phyloP scores from a whole-genome alignment of 2,113 vertebrate genomes.

The Eidolon helvum region DNA sequence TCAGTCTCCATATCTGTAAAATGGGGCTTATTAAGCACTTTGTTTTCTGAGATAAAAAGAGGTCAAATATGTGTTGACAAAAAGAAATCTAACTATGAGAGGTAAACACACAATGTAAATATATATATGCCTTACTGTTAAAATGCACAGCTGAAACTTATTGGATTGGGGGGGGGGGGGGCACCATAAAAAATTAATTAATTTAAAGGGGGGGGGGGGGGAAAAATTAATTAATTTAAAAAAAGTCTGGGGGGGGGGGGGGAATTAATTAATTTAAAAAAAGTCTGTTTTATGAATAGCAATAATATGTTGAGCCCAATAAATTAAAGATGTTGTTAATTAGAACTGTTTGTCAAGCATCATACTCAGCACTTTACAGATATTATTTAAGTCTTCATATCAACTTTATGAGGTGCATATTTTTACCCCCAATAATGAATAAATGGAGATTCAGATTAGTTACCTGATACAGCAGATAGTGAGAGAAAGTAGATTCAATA shows the following conservation, averaged over 20 bases:
- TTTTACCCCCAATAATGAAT: neutral
- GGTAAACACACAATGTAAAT: too few relatives aligned
- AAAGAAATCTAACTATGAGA: too few relatives aligned
- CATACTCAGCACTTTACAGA: neutral
- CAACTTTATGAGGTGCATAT: neutral
- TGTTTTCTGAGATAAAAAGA: neutral
- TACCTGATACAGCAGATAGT: neutral
- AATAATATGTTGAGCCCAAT: neutral
- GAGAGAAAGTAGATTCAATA: neutral
- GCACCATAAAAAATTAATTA: too few relatives aligned
- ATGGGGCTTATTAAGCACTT: neutral
- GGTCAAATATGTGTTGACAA: too few relatives aligned
- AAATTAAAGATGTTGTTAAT: neutral
- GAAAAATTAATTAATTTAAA: too few relatives aligned
- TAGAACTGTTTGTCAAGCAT: too few relatives aligned
- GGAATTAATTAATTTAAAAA: too few relatives aligned
- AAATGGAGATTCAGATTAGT: neutral
- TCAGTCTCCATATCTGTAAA: neutral
- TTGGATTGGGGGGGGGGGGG: too few relatives aligned
- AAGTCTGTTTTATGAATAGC: neutral
- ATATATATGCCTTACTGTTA: too few relatives aligned
- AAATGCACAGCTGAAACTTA: too few relatives aligned
- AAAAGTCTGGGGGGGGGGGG: too few relatives aligned
- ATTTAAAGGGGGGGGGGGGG: too few relatives aligned
- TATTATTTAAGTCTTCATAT: neutral